Evolutionary conservation across 2,113 vertebrate species (phyloP), one percentile per base, ranked within the genome.

Genomic region (Ailuropoda melanoleuca): DNA sequence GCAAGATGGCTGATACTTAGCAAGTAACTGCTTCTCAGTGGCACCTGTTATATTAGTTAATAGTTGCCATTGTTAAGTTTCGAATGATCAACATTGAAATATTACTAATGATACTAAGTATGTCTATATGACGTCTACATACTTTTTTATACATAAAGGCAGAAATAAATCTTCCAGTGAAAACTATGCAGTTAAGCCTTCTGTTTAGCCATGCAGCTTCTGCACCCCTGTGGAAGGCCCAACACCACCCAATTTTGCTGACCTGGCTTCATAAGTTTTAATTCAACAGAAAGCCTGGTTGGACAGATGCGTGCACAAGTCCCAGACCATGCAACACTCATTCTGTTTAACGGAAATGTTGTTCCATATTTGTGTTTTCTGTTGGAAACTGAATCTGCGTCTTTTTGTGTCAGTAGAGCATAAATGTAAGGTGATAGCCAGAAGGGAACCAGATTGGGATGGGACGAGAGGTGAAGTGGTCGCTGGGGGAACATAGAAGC

Each of bases 241-340:
- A 17, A 31, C 4, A 29, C 82, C 60, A 62, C n/a, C 48, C 70
- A 80, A 88, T 97, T 92, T 85, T 97, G 94, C 96, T 96, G 74
- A 97, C 70, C 56, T 94, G 77, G 87, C 92, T 96, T 97, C 88
- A 89, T 88, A 58, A 87, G 95, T 92, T 97, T 96, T 93, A 97
- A 94, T 96, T 97, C 81, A 81, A 90, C 84, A 97, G 84, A 93
- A 95, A 64, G 34, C 68, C 60, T 5, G 11, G 55, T 87, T 89
- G 77, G 93, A 85, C 84, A 98, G 93, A 93, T 96, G 96, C 5
- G 0, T 93, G 82, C 88, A 50, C 56, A 96, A 92, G 80, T 96
- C 70, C 75, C 70, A 96, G 81, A 19, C 68, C 90, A 81, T 60
- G 93, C 85, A 90, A 53, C 60, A 84, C 31, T 91, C 93, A 93